These are phyloP conservation scores for Macrotis lagotis DNA, from an alignment of 2,113 vertebrate genomes.

Conservation along the genomic window DNA sequence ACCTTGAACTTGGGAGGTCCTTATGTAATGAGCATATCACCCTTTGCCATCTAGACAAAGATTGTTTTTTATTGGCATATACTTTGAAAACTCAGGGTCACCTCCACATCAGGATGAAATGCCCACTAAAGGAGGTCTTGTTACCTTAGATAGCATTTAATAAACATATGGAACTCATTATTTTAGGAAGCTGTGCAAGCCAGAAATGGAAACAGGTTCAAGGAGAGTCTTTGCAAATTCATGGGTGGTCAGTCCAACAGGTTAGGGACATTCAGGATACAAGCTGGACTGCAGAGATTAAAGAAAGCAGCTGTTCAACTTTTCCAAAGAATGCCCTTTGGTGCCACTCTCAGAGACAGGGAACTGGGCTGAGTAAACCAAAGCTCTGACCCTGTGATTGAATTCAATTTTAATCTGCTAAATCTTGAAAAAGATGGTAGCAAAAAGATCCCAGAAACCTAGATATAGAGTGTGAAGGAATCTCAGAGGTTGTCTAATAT, in stretches of 20 bases:
- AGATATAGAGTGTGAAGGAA: neutral
- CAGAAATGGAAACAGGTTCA: slow-evolving; percentile 37
- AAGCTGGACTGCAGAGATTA: neutral
- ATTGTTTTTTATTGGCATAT: neutral
- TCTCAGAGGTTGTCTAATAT: neutral
- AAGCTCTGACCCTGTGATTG: neutral
- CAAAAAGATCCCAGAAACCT: neutral
- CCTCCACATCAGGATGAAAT: neutral
- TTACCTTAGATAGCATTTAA: neutral
- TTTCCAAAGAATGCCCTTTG: neutral
- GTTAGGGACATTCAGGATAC: neutral
- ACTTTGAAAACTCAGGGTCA: neutral
- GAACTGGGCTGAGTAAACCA: neutral
- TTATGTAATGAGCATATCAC: neutral
- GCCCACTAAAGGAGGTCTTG: neutral
- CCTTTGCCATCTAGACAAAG: neutral
- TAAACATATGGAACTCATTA: slow-evolving; percentile 17
- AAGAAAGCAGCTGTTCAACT: neutral
- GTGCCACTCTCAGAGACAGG: neutral
- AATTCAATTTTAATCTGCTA: neutral
- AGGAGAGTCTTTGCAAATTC: slow-evolving; percentile 3
- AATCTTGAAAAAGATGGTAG: neutral
- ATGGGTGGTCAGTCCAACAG: neutral
- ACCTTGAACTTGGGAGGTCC: neutral
- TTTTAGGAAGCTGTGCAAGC: neutral